phyloP scores from a whole-genome alignment of 1,140 invertebrate species.

The Bactericera cockerelli region DNA sequence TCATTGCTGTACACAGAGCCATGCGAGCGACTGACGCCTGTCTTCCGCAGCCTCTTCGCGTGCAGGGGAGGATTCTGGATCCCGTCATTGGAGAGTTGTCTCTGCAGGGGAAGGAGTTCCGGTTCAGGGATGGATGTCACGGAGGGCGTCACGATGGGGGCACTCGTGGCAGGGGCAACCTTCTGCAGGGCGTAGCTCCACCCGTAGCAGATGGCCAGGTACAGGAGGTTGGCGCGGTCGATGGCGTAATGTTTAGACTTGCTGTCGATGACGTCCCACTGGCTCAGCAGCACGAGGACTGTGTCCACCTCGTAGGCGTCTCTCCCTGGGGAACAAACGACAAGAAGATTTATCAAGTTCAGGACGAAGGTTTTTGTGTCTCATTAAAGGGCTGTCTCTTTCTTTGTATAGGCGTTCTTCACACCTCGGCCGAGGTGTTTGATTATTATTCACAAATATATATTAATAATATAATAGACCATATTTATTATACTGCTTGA shows the following conservation, averaged over 20 bases:
- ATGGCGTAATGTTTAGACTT: constrained; percentile 7
- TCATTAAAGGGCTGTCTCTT: too few species aligned
- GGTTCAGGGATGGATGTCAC: background rate
- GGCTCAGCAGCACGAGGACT: background rate
- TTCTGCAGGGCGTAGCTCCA: constrained; percentile 3
- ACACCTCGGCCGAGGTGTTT: too few species aligned
- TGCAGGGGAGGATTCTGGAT: background rate
- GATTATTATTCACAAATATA: too few species aligned
- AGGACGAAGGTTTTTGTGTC: too few species aligned
- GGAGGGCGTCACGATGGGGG: background rate
- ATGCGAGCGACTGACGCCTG: background rate
- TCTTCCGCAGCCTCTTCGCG: background rate
- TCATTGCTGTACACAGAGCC: background rate
- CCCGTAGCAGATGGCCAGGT: background rate
- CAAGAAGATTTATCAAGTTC: too few species aligned
- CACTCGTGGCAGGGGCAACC: background rate
- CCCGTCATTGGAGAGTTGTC: background rate
- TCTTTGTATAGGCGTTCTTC: too few species aligned
- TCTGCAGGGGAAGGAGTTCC: background rate
- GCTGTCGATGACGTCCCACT: background rate
- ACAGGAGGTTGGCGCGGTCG: constrained; percentile 1
- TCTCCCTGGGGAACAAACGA: background rate
- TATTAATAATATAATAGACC: too few species aligned
- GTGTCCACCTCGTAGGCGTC: constrained; percentile 2
- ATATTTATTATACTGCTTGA: too few species aligned